Percentiles rank a stretch among this genome's conserved stretches.
phyloP scores from a whole-genome alignment of 92 coral and sea anemone species.

The Porites cylindrica region DNA sequence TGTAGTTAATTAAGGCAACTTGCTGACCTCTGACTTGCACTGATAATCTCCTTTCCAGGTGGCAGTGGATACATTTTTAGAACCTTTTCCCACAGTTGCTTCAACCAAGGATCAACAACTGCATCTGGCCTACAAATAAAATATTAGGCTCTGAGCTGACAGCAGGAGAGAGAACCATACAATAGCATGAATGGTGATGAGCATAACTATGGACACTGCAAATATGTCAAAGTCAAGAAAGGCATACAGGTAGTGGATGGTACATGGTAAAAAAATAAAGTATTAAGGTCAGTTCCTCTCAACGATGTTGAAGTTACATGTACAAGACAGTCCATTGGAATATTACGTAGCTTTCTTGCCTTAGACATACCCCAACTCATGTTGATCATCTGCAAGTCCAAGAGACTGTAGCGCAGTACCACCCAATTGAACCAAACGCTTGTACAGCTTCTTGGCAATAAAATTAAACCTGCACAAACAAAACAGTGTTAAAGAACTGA shows the following conservation, averaged over 20 bases:
- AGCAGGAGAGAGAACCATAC: no score
- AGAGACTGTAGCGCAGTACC: constrained; percentile 69
- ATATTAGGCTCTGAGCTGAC: no score
- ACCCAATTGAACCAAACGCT: constrained; percentile 85
- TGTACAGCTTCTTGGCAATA: constrained; percentile 93
- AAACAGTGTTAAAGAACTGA: background rate
- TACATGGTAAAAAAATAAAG: background rate
- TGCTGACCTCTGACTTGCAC: constrained; percentile 73
- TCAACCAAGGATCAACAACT: constrained; percentile 96
- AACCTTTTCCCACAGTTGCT: constrained; percentile 83
- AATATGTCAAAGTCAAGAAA: no score
- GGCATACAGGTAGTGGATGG: background rate
- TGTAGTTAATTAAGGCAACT: no score
- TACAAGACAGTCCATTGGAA: no score
- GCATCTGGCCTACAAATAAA: constrained; percentile 84
- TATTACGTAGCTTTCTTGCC: background rate
- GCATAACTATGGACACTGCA: no score
- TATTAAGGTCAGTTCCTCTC: background rate
- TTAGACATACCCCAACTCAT: constrained; percentile 90
- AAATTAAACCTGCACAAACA: constrained; percentile 80
- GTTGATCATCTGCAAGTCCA: constrained; percentile 98
- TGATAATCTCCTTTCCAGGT: constrained; percentile 83
- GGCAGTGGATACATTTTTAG: constrained; percentile 84
- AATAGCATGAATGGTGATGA: no score
- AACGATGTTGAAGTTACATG: no score